These are phyloP conservation scores for Rousettus madagascariensis DNA, from an alignment of 2,797 vertebrate genomes.

Conservation along the genomic window DNA sequence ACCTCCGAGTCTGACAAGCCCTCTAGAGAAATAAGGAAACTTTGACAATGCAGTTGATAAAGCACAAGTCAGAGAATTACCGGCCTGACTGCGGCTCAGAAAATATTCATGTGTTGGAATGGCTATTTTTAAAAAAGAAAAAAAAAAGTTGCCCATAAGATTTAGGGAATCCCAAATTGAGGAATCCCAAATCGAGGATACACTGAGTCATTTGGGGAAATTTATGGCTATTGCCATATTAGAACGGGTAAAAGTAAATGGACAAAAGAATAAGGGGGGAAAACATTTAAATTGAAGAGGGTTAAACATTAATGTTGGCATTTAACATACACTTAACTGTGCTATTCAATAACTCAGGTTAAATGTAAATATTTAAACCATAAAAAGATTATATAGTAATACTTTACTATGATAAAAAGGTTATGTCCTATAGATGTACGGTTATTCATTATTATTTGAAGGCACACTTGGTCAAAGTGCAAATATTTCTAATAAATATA, in stretches of 20 bases:
- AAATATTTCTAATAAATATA: conserved; percentile 49
- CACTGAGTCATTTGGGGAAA: neutral
- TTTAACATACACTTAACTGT: conserved; percentile 34
- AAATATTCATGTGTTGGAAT: neutral
- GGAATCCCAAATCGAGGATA: neutral
- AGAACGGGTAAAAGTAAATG: neutral
- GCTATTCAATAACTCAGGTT: conserved; percentile 26
- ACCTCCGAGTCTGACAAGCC: neutral
- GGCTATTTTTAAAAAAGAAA: neutral
- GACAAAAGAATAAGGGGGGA: neutral
- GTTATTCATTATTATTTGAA: conserved; percentile 49
- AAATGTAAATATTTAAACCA: conserved; percentile 56
- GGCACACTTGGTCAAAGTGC: conserved; percentile 2
- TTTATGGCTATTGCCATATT: neutral
- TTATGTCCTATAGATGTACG: neutral
- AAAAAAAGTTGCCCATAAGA: neutral
- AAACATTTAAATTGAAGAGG: neutral
- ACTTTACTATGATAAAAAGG: conserved; percentile 32
- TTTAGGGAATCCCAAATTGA: neutral
- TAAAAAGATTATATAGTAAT: neutral
- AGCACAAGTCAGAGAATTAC: neutral
- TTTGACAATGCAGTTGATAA: neutral
- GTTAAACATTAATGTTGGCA: conserved; percentile 53
- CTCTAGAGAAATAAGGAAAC: neutral
- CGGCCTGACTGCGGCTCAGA: neutral